Percentiles rank a stretch among this genome's conserved stretches.
phyloP scores from a whole-genome alignment of 2,113 vertebrate genomes.

The Megaceryle maxima region DNA sequence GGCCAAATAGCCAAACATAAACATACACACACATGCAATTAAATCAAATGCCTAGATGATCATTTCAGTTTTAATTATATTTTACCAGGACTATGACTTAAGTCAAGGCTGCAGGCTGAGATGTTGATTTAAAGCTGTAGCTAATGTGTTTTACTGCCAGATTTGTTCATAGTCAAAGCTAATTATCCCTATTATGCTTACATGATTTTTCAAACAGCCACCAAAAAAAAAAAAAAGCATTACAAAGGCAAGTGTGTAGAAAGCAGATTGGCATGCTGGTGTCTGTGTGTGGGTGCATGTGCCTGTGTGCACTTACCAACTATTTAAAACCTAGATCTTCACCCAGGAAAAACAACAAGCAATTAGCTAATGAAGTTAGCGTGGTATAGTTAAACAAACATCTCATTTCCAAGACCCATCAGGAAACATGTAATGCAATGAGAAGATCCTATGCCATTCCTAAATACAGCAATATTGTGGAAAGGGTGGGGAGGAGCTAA shows the following conservation, averaged over 20 bases:
- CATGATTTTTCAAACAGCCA: slow-evolving; percentile 46
- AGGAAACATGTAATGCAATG: not conserved
- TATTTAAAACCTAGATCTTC: not conserved
- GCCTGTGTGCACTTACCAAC: not conserved
- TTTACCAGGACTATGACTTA: slow-evolving; percentile 54
- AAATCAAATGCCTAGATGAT: slow-evolving; percentile 52
- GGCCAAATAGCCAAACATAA: not conserved
- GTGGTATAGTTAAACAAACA: not conserved
- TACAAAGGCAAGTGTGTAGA: not conserved
- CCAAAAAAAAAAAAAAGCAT: not conserved
- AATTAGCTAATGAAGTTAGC: slow-evolving; percentile 9
- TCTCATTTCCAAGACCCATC: not conserved
- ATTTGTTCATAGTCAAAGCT: slow-evolving; percentile 68
- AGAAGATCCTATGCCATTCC: not conserved
- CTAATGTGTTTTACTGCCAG: slow-evolving; percentile 67
- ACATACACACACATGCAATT: not conserved
- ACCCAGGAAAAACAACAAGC: not conserved
- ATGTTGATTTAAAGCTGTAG: slow-evolving; percentile 70
- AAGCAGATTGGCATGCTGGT: not conserved
- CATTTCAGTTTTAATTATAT: slow-evolving; percentile 69
- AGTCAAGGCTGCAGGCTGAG: slow-evolving; percentile 51
- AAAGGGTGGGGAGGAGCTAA: not conserved
- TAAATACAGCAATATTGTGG: not conserved
- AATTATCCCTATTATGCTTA: slow-evolving; percentile 70
- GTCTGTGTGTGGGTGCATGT: not conserved